phyloP scores from a whole-genome alignment of 1,140 invertebrate genomes.

The Mya arenaria region DNA sequence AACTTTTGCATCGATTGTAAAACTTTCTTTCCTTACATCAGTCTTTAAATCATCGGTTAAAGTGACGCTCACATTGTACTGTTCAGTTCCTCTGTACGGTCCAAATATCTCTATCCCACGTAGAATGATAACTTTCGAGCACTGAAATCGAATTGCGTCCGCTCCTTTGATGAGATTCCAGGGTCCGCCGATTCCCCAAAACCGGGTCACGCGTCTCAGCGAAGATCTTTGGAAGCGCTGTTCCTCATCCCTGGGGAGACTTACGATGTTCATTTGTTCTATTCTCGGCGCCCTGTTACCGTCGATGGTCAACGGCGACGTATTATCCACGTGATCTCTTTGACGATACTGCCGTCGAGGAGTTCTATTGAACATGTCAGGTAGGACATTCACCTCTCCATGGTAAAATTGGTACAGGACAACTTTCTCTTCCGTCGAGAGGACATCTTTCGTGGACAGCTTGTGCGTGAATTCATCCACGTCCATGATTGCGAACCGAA shows the following conservation, averaged over 20 bases:
- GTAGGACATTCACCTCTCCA: constrained; percentile 10
- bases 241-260: neutral
- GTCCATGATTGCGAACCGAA: constrained; percentile 44
- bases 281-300: neutral
- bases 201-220: constrained; percentile 6
- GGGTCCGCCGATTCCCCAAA: neutral
- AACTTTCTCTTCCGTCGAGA: constrained; percentile 40
- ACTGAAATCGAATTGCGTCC: constrained; percentile 37
- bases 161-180: constrained; percentile 27
- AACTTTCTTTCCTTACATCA: neutral
- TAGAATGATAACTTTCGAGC: constrained; percentile 8
- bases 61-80: neutral
- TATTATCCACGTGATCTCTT: neutral
- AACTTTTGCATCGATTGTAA: neutral
- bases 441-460: constrained; percentile 15
- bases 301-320: too few relatives aligned
- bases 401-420: constrained; percentile 31
- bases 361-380: neutral
- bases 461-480: constrained; percentile 17
- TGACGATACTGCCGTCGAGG: neutral
- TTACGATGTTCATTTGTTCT: too few relatives aligned
- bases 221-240: neutral
- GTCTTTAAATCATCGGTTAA: constrained; percentile 15
- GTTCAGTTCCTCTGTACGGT: neutral
- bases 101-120: constrained; percentile 34